Percentiles rank a stretch among this genome's conserved stretches.
phyloP scores from a whole-genome alignment of 2,113 vertebrate species.

The Podarcis raffonei region DNA sequence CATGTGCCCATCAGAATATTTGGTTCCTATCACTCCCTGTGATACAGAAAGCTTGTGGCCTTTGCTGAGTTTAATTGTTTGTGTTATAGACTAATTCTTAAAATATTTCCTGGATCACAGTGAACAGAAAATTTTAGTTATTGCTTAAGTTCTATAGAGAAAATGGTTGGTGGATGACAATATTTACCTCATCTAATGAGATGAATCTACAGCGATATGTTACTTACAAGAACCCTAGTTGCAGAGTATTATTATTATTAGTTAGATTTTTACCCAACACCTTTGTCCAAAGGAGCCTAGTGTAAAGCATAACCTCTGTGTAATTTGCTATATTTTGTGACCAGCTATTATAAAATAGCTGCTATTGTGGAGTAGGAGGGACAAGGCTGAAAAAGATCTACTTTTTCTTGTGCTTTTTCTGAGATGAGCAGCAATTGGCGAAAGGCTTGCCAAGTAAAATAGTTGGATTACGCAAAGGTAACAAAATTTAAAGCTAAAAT shows the following conservation, averaged over 20 bases:
- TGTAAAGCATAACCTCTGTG: no score
- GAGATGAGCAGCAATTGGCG: no score
- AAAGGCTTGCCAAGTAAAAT: no score
- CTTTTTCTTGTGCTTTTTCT: neutral
- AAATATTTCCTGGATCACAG: neutral
- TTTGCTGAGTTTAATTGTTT: neutral
- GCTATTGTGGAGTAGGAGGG: neutral
- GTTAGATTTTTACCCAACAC: no score
- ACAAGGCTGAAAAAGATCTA: neutral
- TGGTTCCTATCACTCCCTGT: neutral
- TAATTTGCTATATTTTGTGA: neutral
- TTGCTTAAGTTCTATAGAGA: neutral
- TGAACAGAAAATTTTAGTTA: neutral
- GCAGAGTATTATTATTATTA: neutral
- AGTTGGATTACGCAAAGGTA: no score
- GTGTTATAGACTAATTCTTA: neutral
- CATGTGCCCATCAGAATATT: neutral
- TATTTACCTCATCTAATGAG: neutral
- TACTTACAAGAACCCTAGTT: neutral
- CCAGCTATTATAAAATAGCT: neutral
- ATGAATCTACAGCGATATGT: neutral
- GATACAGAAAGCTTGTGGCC: neutral
- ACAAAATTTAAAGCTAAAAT: no score
- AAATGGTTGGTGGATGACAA: neutral
- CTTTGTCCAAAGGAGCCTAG: no score